A percentile compares a stretch with the other conserved stretches of the same genome.
Conservation (phyloP, 2,888 invertebrate species). For the Altica lythri region DNA sequence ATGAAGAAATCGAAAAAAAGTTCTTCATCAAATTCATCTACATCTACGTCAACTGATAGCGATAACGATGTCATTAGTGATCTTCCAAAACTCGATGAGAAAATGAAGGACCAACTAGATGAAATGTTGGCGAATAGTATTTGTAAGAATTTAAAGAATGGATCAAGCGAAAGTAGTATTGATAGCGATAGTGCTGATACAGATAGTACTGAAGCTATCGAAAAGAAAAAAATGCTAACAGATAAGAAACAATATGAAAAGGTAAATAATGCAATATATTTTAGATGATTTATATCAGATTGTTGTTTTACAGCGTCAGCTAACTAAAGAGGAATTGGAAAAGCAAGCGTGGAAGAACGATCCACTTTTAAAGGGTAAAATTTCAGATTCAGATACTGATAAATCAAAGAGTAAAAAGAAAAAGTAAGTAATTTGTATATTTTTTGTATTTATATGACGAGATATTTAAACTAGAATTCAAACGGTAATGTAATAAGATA, state of each 20-base stretch:
- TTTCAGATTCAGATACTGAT: constrained; percentile 12
- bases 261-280: constrained; percentile 6
- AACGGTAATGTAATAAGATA: too few species aligned
- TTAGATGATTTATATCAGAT: background rate
- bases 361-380: constrained; percentile 30
- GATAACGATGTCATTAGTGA: background rate
- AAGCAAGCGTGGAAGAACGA: constrained; percentile 37
- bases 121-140: constrained; percentile 26
- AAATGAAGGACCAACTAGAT: constrained; percentile 26
- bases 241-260: constrained; percentile 2
- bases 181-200: constrained; percentile 15
- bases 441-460: background rate
- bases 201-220: constrained; percentile 7
- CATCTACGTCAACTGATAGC: constrained; percentile 3
- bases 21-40: constrained; percentile 19
- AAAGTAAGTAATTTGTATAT: constrained; percentile 6
- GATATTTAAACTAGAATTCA: too few species aligned
- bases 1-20: constrained; percentile 12
- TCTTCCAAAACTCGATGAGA: constrained; percentile 14
- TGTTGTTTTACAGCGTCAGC: background rate
- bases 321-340: constrained; percentile 28
- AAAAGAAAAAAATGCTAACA: constrained; percentile 22
- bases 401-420: constrained; percentile 20
- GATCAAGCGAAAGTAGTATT: constrained; percentile 21
- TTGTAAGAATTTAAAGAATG: constrained; percentile 24